phyloP scores from a whole-genome alignment of 1,140 invertebrate genomes.

The Brachionus rubens region DNA sequence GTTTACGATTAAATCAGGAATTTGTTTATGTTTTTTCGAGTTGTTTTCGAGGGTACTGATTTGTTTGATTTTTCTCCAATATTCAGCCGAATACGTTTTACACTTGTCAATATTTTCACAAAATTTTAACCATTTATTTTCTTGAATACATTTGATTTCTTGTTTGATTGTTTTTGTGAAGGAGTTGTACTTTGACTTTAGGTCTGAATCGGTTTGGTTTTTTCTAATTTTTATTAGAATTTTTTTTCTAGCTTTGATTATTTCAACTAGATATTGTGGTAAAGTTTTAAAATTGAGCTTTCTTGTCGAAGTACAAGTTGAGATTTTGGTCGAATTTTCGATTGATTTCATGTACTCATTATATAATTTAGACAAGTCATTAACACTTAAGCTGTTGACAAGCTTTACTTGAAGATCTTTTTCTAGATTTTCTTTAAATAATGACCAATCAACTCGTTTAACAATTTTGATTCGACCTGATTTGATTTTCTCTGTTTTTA shows the following conservation, averaged over 20 bases:
- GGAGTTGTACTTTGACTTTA: background rate
- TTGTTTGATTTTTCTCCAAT: constrained; percentile 17
- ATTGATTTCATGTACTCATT: background rate
- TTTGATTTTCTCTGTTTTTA: background rate
- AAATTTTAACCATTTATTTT: constrained; percentile 4
- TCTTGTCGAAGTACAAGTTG: background rate
- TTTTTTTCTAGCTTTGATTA: background rate
- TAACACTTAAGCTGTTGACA: background rate
- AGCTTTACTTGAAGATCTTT: background rate
- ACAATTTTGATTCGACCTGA: background rate
- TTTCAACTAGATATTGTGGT: background rate
- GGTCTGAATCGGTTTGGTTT: background rate
- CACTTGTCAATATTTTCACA: background rate
- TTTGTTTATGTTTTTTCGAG: background rate
- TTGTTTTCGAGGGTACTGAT: background rate
- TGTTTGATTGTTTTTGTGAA: background rate
- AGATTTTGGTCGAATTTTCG: background rate
- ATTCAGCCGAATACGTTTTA: background rate
- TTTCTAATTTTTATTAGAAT: background rate
- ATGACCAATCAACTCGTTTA: background rate
- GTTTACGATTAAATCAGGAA: background rate
- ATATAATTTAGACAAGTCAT: background rate
- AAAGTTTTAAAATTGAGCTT: background rate
- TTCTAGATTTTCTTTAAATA: constrained; percentile 16
- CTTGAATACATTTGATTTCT: background rate